phyloP scores from a whole-genome alignment of 2,797 vertebrate genomes.

The Agapornis canus region DNA sequence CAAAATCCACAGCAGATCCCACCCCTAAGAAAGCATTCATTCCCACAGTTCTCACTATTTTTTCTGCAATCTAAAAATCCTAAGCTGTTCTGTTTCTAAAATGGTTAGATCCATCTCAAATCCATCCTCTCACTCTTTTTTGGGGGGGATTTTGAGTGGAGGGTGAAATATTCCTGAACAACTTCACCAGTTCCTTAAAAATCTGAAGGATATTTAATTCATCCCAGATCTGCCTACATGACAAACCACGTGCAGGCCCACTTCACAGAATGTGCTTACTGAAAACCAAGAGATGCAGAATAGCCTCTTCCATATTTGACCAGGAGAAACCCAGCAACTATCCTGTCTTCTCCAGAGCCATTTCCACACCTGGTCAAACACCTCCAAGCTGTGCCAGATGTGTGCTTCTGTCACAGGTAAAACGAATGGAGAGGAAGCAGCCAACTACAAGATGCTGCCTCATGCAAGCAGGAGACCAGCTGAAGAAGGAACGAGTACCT shows the following conservation, averaged over 20 bases:
- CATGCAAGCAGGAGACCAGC: neutral
- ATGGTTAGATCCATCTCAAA: neutral
- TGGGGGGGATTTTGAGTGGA: neutral
- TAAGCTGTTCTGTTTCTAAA: neutral
- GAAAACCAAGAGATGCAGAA: neutral
- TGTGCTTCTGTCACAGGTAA: neutral
- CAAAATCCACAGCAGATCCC: neutral
- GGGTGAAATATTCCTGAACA: neutral
- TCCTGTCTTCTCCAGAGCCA: neutral
- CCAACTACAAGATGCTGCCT: neutral
- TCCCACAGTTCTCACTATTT: neutral
- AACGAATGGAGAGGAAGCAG: neutral
- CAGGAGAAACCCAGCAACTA: neutral
- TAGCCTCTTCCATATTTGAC: neutral
- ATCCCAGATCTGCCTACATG: neutral
- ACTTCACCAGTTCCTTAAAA: neutral
- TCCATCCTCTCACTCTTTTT: neutral
- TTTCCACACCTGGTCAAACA: neutral
- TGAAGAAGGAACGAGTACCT: neutral
- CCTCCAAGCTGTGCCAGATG: conserved; percentile 6
- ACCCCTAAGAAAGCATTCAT: neutral
- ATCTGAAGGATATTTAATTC: neutral
- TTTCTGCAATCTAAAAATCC: neutral
- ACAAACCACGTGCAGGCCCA: neutral
- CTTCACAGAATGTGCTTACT: rapidly evolving